These are phyloP conservation scores for Drosophila mulleri DNA, from an alignment of 2,888 invertebrate species.

Conservation along the genomic window DNA sequence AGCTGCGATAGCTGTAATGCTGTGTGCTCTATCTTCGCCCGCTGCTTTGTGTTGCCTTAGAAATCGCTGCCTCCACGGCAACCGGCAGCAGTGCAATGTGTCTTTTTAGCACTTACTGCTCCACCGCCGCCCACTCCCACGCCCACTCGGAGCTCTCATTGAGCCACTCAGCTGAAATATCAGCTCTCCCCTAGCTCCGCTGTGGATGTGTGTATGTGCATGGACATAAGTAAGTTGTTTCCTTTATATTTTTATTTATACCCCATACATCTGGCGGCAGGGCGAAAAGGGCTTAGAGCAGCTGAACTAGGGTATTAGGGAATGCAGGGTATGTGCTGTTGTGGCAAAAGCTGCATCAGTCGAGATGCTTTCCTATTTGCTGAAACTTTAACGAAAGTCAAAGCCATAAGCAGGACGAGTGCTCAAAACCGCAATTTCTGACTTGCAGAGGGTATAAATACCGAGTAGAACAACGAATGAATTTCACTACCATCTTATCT, in stretches of 20 bases:
- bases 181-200: constrained; percentile 12
- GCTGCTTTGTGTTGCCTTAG: constrained; percentile 1
- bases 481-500: too few relatives aligned
- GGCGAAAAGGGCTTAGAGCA: neutral
- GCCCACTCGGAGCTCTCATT: constrained; percentile 20
- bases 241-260: constrained; percentile 12
- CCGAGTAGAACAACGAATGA: neutral
- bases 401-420: neutral
- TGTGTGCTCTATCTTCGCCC: constrained; percentile 47
- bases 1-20: constrained; percentile 32
- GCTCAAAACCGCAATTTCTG: neutral
- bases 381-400: constrained; percentile 4
- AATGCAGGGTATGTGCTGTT: neutral
- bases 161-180: constrained; percentile 23
- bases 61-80: constrained; percentile 1
- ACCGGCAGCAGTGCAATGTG: constrained; percentile 10
- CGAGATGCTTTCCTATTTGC: neutral
- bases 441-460: neutral
- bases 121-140: constrained; percentile 2
- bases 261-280: neutral
- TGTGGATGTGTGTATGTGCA: neutral
- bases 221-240: constrained; percentile 17
- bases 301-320: constrained; percentile 4
- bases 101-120: constrained; percentile 18
- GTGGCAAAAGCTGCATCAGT: neutral